Percentiles rank a stretch among this genome's conserved stretches.
These are phyloP conservation scores for Sceloporus undulatus DNA, from an alignment of 2,113 vertebrate genomes.

Conservation along the genomic window DNA sequence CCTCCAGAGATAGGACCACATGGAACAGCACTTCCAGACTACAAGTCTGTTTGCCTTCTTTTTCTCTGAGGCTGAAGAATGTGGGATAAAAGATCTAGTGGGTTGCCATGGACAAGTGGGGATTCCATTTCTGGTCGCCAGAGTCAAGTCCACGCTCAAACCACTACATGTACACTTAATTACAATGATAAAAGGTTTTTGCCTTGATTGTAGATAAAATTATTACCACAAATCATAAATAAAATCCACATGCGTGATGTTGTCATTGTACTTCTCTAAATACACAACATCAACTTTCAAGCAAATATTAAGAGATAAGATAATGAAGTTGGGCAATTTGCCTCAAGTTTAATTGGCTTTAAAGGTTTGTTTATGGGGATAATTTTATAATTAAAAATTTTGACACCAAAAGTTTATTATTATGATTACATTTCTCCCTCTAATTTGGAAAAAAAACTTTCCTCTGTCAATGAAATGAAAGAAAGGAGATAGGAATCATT, in stretches of 20 bases:
- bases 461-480: conserved; percentile 2
- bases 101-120: too few relatives aligned
- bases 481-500: conserved; percentile 8
- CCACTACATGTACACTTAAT: not conserved
- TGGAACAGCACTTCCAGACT: too few relatives aligned
- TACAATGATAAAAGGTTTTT: not conserved
- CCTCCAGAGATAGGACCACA: too few relatives aligned
- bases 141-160: too few relatives aligned
- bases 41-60: too few relatives aligned
- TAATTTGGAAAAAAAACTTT: not conserved
- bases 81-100: too few relatives aligned
- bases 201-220: not conserved
- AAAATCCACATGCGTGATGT: not conserved
- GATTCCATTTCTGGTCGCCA: too few relatives aligned
- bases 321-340: not conserved
- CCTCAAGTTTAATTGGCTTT: not conserved
- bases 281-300: not conserved
- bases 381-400: not conserved
- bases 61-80: too few relatives aligned
- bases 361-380: not conserved
- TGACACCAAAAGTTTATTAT: not conserved
- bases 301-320: not conserved
- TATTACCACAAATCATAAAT: not conserved
- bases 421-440: not conserved
- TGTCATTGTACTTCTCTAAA: too few relatives aligned